A percentile compares a stretch with the other conserved stretches of the same genome.
These are phyloP conservation scores for Peromyscus aztecus DNA, from an alignment of 2,797 vertebrate genomes.

Conservation along the genomic window DNA sequence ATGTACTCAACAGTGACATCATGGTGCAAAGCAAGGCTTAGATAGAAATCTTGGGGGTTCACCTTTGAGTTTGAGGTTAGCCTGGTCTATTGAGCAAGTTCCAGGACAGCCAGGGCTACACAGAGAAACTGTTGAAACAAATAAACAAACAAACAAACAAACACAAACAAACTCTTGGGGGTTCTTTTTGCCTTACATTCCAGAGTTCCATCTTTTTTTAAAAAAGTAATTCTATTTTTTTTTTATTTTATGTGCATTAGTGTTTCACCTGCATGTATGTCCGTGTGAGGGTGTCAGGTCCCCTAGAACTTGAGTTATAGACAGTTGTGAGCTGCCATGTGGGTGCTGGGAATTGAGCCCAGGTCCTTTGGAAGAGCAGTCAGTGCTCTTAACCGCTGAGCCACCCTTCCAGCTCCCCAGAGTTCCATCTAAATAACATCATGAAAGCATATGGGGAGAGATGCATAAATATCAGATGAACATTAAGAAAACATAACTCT, in stretches of 20 bases:
- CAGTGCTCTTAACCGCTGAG: too few relatives aligned
- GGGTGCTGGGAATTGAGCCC: too few relatives aligned
- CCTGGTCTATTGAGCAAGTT: background rate
- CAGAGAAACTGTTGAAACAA: background rate
- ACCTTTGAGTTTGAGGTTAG: background rate
- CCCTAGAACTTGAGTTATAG: too few relatives aligned
- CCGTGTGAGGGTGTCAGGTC: too few relatives aligned
- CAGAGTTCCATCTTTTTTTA: constrained; percentile 90
- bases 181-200: constrained; percentile 95
- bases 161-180: constrained; percentile 89
- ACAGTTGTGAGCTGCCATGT: too few relatives aligned
- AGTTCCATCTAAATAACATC: constrained; percentile 93
- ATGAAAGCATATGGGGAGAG: constrained; percentile 96
- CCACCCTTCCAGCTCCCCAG: too few relatives aligned
- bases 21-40: constrained; percentile 95
- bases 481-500: constrained; percentile 92
- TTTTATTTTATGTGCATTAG: too few relatives aligned
- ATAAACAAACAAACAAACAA: constrained; percentile 29
- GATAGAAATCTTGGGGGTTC: constrained; percentile 93
- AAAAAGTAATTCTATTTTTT: too few relatives aligned
- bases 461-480: constrained; percentile 95
- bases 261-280: too few relatives aligned
- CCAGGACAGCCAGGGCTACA: background rate
- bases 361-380: too few relatives aligned
- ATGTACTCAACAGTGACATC: constrained; percentile 96